phyloP scores from a whole-genome alignment of 1,140 invertebrate genomes.

The Brachionus sp. region DNA sequence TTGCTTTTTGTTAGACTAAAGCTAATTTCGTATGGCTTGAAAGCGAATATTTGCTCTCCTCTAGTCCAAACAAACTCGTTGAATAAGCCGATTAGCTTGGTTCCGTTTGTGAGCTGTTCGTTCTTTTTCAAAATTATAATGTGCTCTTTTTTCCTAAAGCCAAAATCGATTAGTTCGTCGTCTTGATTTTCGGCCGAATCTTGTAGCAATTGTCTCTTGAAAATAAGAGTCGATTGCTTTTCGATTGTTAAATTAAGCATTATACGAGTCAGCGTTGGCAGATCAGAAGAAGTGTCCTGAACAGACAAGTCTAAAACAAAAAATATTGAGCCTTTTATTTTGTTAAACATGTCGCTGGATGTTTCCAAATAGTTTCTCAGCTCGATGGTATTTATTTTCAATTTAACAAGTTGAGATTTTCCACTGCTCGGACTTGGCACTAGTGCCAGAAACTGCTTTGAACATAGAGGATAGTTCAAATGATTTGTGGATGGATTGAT shows the following conservation, averaged over 20 bases:
- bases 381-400: background rate
- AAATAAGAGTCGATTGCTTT: background rate
- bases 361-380: conserved; percentile 29
- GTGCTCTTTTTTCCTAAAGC: background rate
- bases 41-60: background rate
- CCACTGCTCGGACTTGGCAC: background rate
- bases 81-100: background rate
- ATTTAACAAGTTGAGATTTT: background rate
- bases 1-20: background rate
- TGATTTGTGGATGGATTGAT: background rate
- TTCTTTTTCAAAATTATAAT: background rate
- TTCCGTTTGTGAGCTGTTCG: background rate
- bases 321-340: background rate
- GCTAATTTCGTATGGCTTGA: background rate
- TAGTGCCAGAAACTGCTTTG: conserved; percentile 19
- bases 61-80: background rate
- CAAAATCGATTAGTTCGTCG: background rate
- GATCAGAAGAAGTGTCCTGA: background rate
- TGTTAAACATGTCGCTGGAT: conserved; percentile 21
- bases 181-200: background rate
- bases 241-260: background rate
- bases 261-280: background rate
- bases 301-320: conserved; percentile 26
- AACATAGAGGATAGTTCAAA: conserved; percentile 12
- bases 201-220: background rate